Conservation (phyloP, 2,888 invertebrate genomes). For the Leucophenga maculata region DNA sequence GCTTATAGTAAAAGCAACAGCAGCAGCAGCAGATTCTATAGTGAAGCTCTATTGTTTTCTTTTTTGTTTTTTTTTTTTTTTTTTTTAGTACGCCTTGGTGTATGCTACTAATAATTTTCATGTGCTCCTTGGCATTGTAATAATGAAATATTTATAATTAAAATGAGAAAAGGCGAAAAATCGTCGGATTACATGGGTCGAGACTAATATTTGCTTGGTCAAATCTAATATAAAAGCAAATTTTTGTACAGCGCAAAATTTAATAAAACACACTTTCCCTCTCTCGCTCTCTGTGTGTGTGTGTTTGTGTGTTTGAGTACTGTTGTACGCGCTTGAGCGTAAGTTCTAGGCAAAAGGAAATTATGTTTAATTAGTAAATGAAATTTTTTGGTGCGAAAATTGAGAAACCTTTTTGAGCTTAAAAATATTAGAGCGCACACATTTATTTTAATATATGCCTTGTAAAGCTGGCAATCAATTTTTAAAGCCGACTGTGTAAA, state of each 20-base stretch:
- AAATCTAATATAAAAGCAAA: conserved; percentile 42
- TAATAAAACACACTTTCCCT: conserved; percentile 38
- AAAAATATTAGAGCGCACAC: neutral
- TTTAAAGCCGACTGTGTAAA: too few relatives aligned
- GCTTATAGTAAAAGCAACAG: neutral
- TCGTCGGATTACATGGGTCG: conserved; percentile 32
- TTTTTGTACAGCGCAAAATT: conserved; percentile 31
- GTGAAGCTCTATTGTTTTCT: neutral
- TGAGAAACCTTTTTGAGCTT: neutral
- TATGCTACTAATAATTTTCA: conserved; percentile 45
- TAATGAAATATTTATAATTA: conserved; percentile 63
- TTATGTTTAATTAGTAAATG: conserved; percentile 22
- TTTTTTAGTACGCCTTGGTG: neutral
- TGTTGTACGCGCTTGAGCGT: neutral
- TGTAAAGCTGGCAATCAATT: too few relatives aligned
- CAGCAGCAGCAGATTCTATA: neutral
- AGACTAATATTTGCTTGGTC: conserved; percentile 55
- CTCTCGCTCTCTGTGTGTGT: too few relatives aligned
- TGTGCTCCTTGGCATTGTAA: conserved; percentile 44
- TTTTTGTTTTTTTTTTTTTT: neutral
- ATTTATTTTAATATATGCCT: neutral
- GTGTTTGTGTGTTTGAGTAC: conserved; percentile 13
- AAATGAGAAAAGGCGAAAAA: conserved; percentile 31
- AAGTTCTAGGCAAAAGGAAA: neutral
- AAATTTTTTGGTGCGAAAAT: neutral